Conservation (phyloP, 2,888 invertebrate species). For the Xestia sexstrigata region DNA sequence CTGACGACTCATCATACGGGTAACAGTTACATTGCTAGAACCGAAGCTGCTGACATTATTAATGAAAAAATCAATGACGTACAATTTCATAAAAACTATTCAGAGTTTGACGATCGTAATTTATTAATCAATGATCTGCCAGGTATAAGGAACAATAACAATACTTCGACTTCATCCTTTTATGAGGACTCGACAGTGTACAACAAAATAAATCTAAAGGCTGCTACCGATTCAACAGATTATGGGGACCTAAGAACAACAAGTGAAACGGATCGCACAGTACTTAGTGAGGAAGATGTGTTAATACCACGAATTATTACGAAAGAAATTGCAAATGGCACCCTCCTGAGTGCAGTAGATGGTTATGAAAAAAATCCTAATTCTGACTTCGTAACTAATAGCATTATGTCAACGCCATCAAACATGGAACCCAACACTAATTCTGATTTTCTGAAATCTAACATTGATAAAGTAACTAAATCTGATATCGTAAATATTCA, state of each 20-base stretch:
- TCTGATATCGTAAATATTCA: constrained; percentile 42
- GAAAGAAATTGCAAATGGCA: constrained; percentile 71
- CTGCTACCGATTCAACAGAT: neutral
- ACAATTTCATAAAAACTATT: constrained; percentile 1
- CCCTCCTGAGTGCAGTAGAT: constrained; percentile 65
- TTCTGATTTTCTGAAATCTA: neutral
- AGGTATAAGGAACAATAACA: neutral
- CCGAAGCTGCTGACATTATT: neutral
- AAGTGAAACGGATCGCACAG: constrained; percentile 22
- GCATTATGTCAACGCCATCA: constrained; percentile 6
- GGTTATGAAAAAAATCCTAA: constrained; percentile 71
- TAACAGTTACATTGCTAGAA: constrained; percentile 1
- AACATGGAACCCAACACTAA: neutral
- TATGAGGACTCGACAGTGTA: constrained; percentile 2
- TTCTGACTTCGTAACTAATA: constrained; percentile 62
- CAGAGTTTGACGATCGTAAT: neutral
- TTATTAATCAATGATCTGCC: neutral
- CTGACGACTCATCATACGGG: neutral
- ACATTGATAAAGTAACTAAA: constrained; percentile 13
- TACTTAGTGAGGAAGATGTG: constrained; percentile 65
- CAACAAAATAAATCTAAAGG: constrained; percentile 4
- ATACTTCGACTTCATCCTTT: neutral
- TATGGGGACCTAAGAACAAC: constrained; percentile 1
- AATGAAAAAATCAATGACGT: neutral
- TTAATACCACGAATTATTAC: constrained; percentile 69